Percentiles rank a stretch among this genome's conserved stretches.
Evolutionary conservation across 2,888 invertebrate genomes (phyloP).

Genomic region (Leptothorax acervorum): DNA sequence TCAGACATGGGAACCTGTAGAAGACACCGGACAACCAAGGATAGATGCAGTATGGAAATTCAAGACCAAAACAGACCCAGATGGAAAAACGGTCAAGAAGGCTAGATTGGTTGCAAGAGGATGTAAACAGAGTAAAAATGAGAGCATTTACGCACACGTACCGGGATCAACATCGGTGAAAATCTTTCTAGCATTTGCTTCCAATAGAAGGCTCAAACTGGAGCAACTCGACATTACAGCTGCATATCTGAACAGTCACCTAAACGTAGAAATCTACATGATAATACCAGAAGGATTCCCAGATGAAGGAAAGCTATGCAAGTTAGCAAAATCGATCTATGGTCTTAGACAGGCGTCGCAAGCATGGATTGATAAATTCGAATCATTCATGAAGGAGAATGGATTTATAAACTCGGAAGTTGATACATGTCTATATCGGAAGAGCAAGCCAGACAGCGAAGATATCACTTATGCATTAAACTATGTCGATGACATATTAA

Average conservation of each 20-base stretch:
- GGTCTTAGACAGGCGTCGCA: neutral
- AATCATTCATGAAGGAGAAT: neutral
- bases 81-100: neutral
- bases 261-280: neutral
- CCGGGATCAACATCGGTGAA: neutral
- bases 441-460: too few relatives aligned
- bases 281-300: neutral
- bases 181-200: neutral
- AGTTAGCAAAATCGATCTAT: neutral
- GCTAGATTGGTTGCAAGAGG: neutral
- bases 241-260: neutral
- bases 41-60: neutral
- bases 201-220: neutral
- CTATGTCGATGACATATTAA: neutral
- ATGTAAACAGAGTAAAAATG: neutral
- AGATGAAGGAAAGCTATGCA: neutral
- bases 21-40: neutral
- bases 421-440: neutral
- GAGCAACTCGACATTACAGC: neutral
- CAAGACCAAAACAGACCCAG: neutral
- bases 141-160: neutral
- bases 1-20: neutral
- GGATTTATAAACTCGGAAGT: neutral
- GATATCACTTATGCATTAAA: neutral
- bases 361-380: neutral